Conservation (phyloP, 2,113 vertebrate genomes). For the Phodopus roborovskii region DNA sequence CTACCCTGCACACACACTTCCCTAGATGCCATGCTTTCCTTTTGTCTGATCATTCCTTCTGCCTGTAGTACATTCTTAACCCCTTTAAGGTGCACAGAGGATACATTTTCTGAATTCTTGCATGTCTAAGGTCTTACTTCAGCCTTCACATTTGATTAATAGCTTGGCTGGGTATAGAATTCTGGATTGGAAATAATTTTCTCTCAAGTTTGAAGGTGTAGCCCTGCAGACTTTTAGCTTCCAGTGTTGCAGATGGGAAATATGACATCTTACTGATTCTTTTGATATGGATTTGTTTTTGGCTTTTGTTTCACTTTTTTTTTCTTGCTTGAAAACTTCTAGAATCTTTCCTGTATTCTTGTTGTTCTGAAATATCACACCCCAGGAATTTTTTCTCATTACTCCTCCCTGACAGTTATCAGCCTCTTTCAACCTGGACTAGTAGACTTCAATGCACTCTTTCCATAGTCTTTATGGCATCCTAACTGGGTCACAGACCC, state of each 20-base stretch:
- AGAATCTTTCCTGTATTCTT: neutral
- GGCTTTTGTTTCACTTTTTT: constrained; percentile 29
- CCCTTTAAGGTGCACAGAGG: neutral
- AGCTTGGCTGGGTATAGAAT: constrained; percentile 73
- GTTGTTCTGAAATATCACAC: constrained; percentile 17
- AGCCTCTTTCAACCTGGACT: neutral
- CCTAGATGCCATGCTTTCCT: neutral
- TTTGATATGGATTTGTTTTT: constrained; percentile 1
- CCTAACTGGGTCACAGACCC: neutral
- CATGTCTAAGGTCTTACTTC: constrained; percentile 52
- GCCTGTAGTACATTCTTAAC: neutral
- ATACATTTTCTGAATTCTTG: constrained; percentile 57
- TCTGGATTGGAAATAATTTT: constrained; percentile 51
- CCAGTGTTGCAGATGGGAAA: neutral
- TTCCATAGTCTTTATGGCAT: neutral
- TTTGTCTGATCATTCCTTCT: neutral
- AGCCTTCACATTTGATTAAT: constrained; percentile 58
- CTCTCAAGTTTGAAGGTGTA: constrained; percentile 12
- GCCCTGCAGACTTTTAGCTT: neutral
- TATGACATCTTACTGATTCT: neutral
- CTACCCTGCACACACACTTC: neutral
- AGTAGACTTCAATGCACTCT: neutral
- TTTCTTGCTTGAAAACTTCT: neutral
- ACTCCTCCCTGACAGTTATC: neutral
- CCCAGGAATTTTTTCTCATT: neutral